Base-by-base conservation (phyloP, 1,140 invertebrate species). In the Gerris buenoi region DNA sequence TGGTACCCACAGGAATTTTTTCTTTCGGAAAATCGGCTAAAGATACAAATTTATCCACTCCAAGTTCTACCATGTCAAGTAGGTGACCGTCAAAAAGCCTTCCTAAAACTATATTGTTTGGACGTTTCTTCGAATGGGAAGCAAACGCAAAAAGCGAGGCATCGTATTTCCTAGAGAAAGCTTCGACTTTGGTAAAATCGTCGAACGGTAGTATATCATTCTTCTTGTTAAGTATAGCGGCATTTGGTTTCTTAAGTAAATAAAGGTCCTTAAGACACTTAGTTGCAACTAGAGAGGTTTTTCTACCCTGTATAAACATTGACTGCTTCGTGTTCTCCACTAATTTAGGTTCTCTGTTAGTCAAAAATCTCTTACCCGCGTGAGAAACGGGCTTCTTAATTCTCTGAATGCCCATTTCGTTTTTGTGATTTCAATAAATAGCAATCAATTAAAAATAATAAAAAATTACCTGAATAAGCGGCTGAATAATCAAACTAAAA, bases 41-140 rank as follows among this genome's bases (percentile, higher is more conserved):
- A 13, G 85, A 79, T 78, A 86, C 86, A 74, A 86, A 97, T 60
- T 89, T 85, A 69, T 91, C 88, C 22, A 98, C 82, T 25, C 92
- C 91, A 68, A 99, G 83, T 81, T 99, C 97, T 72, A 95, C 84
- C 93, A 99, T 97, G 75, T 99, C 97, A 57, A 98, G 79, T 27
- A 99, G 76, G 62, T 89, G 87, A 73, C 89, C 83, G 78, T 99
- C 91, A 79, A 88, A 98, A 71, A 90, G 88, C 71, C 97, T 82
- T 1, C 86, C 85, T 68, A 98, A 77, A 29, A 97, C 79, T 60
- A 98, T 76, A 80, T 97, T 97, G 74, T 98, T 85, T 1, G 96
- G 95, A 25, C 94, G 81, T 77, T 99, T 98, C 78, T 98, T 98
- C 64, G 84, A 90, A 70, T 93, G 88, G n/a, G 88, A 91, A 23